Percentiles rank a stretch among this genome's conserved stretches.
These are phyloP conservation scores for Drosophila neonasuta DNA, from an alignment of 2,888 invertebrate species.

Conservation along the genomic window DNA sequence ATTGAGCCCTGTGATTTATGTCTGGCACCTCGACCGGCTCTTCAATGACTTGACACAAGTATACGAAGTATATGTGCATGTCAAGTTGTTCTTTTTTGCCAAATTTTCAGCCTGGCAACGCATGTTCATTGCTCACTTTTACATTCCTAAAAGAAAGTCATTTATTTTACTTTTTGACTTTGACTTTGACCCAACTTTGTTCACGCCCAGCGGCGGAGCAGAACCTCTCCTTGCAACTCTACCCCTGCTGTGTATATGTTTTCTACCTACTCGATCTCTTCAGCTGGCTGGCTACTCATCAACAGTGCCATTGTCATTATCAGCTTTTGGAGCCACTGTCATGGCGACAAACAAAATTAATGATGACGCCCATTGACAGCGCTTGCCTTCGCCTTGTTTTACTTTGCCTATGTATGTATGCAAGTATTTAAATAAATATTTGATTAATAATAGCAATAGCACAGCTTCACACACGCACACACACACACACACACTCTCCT, in stretches of 20 bases:
- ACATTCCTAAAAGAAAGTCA: conserved; percentile 38
- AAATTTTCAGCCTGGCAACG: conserved; percentile 30
- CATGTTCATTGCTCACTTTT: conserved; percentile 42
- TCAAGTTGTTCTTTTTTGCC: conserved; percentile 26
- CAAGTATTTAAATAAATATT: conserved; percentile 70
- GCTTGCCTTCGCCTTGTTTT: conserved; percentile 38
- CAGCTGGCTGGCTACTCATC: conserved; percentile 11
- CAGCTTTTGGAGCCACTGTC: conserved; percentile 31
- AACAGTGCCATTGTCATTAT: conserved; percentile 56
- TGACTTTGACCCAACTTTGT: conserved; percentile 48
- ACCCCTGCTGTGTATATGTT: background rate
- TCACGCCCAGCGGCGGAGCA: conserved; percentile 49
- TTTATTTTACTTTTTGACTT: conserved; percentile 51
- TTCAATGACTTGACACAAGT: conserved; percentile 51
- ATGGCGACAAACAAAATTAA: conserved; percentile 70
- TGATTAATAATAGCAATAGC: conserved; percentile 63
- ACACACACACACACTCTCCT: conserved; percentile 5
- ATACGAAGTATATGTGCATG: conserved; percentile 42
- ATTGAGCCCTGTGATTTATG: conserved; percentile 66
- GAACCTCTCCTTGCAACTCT: background rate
- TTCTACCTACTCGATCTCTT: background rate
- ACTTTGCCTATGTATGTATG: background rate
- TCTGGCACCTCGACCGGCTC: conserved; percentile 51
- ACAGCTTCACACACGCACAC: conserved; percentile 21
- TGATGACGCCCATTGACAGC: conserved; percentile 59